Base-by-base conservation (phyloP, 2,113 vertebrate genomes). In the Promerops cafer region DNA sequence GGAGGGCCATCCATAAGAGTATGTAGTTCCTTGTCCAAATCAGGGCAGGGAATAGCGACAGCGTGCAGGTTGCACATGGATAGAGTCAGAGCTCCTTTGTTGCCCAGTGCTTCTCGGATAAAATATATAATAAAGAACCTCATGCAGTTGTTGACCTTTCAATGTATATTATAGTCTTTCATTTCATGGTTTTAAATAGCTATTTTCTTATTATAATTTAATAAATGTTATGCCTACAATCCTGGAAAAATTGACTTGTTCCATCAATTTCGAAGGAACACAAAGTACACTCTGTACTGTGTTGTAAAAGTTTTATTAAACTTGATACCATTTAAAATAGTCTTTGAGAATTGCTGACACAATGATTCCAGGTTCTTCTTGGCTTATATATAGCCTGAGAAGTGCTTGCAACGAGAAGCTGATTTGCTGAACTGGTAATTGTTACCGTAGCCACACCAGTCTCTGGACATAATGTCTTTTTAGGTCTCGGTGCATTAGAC, bases 221-320 rank as follows among this genome's bases (percentile, higher is more conserved):
- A 95, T 96, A 96, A 92, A 92, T 81, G 79, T 83, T 93, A 82
- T 93, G 93, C 90, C 94, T 94, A 95, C 88, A 95, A 94, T 96
- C 96, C 92, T 96, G 94, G 92, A 94, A 87, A 96, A 95, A 96
- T 89, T 96, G 90, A 64, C 96, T 96, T 96, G 71, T 93, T 94
- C 80, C 76, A 75, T 96, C 94, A 96, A 88, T 97, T 95, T 96
- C 87, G 90, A 96, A 83, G 52, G 93, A 96, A 90, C 90, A 94
- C n/a, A 33, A 91, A 96, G 88, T 92, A 92, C 93, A 35, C 44
- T 89, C 85, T 77, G 90, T 91, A 66, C 75, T 83, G 54, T 42
- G 56, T 86, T 96, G 96, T 96, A 95, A 96, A 95, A 97, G 83
- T 97, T 96, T 94, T 90, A 96, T 97, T 93, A 90, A 96, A 96